Evolutionary conservation across 2,888 invertebrate species (phyloP), one percentile per base, ranked within the genome.

Genomic region (Cyclophora punctaria): DNA sequence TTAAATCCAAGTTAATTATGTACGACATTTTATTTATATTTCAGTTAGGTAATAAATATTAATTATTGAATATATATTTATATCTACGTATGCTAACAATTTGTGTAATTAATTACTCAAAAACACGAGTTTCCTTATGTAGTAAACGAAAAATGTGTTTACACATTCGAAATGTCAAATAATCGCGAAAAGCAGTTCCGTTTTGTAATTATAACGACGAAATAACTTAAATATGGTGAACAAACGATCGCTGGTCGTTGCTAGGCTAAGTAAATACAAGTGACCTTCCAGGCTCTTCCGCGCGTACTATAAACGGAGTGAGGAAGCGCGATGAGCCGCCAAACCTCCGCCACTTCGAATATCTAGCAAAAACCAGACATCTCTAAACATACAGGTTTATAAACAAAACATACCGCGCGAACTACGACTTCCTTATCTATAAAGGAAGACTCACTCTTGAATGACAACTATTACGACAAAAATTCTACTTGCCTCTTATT

Each of bases 241-340:
- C 69, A 63, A 62, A 67, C 63, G 62, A 71, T 66, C 20, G 20
- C 20, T 20, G 20, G 20, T 20, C 20, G 20, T 20, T 66, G 66
- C 66, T 37, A 37, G 44, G 6, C 34, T 72, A 69, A 75, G 73
- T 72, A 72, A 75, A 69, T 63, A 62, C 64, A 65, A 65, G 60
- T 59, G 80, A 52, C 84, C 86, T 85, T 78, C 77, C 71, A 59
- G 66, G 61, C 61, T 78, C 80, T 84, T 86, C 86, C 86, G 86
- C 64, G 63, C 72, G 58, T 69, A 74, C 84, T 84, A 83, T 83
- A 85, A 79, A 78, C 76, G 76, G 83, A 75, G 62, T 67, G 74
- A 82, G 86, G 86, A 86, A 85, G 78, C 68, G 53, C 66, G 75
- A 71, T 66, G 66, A 62, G 62, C 55, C 56, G 57, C 53, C 49